Conservation (phyloP, 1,140 invertebrate genomes). For the Eueides isabella region DNA sequence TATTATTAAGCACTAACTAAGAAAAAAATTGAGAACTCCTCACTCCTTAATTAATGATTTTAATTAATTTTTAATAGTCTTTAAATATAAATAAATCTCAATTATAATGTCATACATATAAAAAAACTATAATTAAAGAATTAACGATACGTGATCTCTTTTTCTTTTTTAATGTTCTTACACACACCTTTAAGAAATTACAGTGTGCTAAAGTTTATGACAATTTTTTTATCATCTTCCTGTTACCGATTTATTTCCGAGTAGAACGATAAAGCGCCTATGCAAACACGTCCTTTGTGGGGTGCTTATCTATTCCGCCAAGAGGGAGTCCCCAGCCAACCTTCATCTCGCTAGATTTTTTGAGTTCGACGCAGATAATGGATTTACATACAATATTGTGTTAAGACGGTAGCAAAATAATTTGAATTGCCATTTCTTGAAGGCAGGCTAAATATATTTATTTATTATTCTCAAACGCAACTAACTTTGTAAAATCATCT, state of each 20-base stretch:
- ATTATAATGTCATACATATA: no score
- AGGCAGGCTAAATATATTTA: no score
- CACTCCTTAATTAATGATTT: no score
- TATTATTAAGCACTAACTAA: no score
- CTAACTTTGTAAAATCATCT: no score
- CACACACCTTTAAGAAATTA: neutral
- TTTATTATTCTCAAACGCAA: no score
- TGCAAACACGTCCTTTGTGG: conserved; percentile 69
- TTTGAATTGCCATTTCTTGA: neutral
- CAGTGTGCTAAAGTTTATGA: conserved; percentile 36
- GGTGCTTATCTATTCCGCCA: conserved; percentile 61
- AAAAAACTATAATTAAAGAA: no score
- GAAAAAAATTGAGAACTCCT: no score
- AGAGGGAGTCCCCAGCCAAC: conserved; percentile 55
- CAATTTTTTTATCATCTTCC: conserved; percentile 75
- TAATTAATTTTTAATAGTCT: no score
- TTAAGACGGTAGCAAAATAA: neutral
- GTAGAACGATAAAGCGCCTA: conserved; percentile 64
- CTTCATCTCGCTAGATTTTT: conserved; percentile 24
- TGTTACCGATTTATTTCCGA: conserved; percentile 75
- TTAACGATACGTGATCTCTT: no score
- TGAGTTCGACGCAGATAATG: conserved; percentile 17
- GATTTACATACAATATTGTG: neutral
- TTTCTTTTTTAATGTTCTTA: neutral
- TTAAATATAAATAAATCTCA: no score